Evolutionary conservation across 2,113 vertebrate genomes (phyloP), one percentile per base, ranked within the genome.

Genomic region (Gila orcuttii): DNA sequence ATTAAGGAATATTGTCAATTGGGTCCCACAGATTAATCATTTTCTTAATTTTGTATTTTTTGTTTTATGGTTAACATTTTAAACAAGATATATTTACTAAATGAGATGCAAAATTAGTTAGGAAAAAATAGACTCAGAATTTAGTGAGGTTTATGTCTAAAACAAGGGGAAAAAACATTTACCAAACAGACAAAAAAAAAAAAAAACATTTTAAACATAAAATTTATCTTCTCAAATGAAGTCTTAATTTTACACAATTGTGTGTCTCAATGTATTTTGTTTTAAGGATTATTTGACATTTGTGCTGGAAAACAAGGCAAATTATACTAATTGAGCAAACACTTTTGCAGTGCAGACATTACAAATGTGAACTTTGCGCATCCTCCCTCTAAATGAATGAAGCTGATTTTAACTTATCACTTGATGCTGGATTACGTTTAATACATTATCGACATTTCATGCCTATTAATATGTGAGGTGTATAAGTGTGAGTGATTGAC

Each of bases 401-500:
- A 71, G 21, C 45, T 25, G 81, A 55, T 52, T 69, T 69, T 25
- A 69, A 52, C 19, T 69, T 12, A 19, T 83, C 12, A 39, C 66
- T 73, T 73, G 21, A 83, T 73, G 31, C 33, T 39, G 66, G 31
- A 57, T 73, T 71, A 33, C 17, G 12, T 52, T 83, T 50, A 73
- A 39, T 71, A 57, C 81, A 83, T 73, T 73, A 83, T 83, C 33
- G 50, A 83, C 50, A 57, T 25, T 39, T 83, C 66, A 45, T 71
- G 78, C 42, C 52, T 71, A 78, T 83, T 85, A 89, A 85, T 89
- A 87, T 82, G 78, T 87, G 64, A 55, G 84, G 78, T 71, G 62
- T 82, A 74, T 75, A 86, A 77, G 68, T 66, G 60, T 42, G 62
- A 64, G 68, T 81, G 86, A 87, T 87, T 85, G 82, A 82, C 86